Conservation (phyloP, 1,140 invertebrate genomes). For the Hirudo medicinalis region DNA sequence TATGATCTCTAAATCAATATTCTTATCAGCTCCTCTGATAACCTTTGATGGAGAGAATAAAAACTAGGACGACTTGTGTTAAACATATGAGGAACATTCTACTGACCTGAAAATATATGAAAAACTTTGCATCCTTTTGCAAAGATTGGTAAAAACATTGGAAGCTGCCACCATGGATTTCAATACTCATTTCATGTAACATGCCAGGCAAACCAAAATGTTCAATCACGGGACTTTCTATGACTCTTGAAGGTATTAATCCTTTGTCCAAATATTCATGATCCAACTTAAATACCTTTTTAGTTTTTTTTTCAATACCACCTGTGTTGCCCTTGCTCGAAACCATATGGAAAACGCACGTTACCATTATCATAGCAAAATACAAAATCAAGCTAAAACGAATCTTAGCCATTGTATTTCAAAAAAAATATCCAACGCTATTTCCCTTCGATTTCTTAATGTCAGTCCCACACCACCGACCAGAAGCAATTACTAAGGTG, state of each 20-base stretch:
- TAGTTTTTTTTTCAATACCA: no score
- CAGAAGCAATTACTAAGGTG: no score
- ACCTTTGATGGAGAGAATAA: conserved; percentile 8
- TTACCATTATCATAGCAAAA: no score
- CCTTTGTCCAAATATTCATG: neutral
- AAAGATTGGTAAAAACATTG: conserved; percentile 11
- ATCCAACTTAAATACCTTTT: neutral
- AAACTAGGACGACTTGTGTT: neutral
- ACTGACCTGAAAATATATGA: conserved; percentile 8
- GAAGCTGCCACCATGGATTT: neutral
- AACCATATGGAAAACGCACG: no score
- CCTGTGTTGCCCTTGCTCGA: no score
- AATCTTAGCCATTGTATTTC: no score
- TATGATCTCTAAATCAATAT: conserved; percentile 12
- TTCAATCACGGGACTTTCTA: neutral
- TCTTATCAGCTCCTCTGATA: conserved; percentile 4
- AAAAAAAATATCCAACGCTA: no score
- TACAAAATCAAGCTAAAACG: no score
- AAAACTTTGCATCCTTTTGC: conserved; percentile 6
- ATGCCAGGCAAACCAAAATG: conserved; percentile 1
- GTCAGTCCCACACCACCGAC: no score
- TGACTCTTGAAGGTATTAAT: neutral
- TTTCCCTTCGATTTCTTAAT: no score
- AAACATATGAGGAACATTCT: neutral
- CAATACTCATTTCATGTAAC: conserved; percentile 11